Evolutionary conservation across 2,888 invertebrate species (phyloP), one percentile per base, ranked within the genome.

Genomic region (Tromatobia lineatoria): DNA sequence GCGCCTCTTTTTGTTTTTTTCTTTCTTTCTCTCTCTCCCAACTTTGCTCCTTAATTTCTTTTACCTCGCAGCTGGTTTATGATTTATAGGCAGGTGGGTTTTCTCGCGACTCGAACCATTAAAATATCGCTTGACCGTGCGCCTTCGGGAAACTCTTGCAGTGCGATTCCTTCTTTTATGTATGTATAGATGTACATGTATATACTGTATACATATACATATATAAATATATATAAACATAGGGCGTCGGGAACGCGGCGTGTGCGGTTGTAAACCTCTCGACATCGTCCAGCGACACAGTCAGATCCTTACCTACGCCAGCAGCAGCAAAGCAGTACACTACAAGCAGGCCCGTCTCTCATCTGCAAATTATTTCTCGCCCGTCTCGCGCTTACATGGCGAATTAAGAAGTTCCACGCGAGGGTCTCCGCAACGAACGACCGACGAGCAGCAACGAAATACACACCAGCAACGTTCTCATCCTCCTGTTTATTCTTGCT

Each of bases 31-130:
- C 73, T 38, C 13, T 66, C 34, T 61, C 34, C 13, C 64, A 52
- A 80, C 54, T 73, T 77, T 47, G 0, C 80, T 80, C 54, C 83
- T 77, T 64, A 61, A 50, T 74, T 75, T 75, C 59, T 75, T 80
- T 57, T 67, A 77, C 73, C 81, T 76, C 76, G 66, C 81, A 52
- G 47, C 20, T 29, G 67, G 38, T 42, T 42, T 83, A 73, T 85
- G 76, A 86, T 86, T 86, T 82, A 86, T 82, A 57, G 86, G 87
- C 87, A 88, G 84, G 87, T 88, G 87, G 87, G 87, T 89, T 89
- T 89, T 89, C 88, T 74, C 85, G 82, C 85, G 82, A 85, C 82
- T 80, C 70, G 73, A 79, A 79, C 81, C 87, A 89, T 89, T 89
- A 88, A 90, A 88, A 89, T 87, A 88, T 90, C 71, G 64, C 78